These are phyloP conservation scores for Syngnathus acus DNA, from an alignment of 2,797 vertebrate species.

Conservation along the genomic window DNA sequence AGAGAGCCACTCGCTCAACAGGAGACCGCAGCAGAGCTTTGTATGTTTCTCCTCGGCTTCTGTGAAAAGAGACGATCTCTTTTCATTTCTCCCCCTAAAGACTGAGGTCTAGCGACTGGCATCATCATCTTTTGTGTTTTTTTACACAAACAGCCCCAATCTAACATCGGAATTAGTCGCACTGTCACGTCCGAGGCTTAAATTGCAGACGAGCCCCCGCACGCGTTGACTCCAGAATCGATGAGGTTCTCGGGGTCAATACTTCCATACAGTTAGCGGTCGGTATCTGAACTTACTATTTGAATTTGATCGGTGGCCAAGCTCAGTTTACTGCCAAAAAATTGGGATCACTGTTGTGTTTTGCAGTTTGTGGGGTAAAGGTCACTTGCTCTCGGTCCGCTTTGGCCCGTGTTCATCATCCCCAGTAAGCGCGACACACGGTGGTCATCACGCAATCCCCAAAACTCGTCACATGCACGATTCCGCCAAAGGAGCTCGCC, in stretches of 20 bases:
- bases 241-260: too few species aligned
- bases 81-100: not conserved
- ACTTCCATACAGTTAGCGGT: too few species aligned
- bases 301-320: too few species aligned
- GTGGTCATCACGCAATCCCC: not conserved
- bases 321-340: too few species aligned
- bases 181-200: not conserved
- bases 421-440: not conserved
- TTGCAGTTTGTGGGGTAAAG: not conserved
- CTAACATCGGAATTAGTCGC: conserved; percentile 19
- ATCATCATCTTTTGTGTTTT: conserved; percentile 21
- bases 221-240: too few species aligned
- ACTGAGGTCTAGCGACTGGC: not conserved
- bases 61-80: conserved; percentile 25
- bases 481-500: not conserved
- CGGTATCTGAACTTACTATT: too few species aligned
- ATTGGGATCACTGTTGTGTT: not conserved
- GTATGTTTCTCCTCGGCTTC: conserved; percentile 44
- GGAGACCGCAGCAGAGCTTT: conserved; percentile 42
- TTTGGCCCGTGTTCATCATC: not conserved
- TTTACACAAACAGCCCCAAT: conserved; percentile 14
- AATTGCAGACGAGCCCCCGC: not conserved
- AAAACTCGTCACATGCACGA: conserved; percentile 4
- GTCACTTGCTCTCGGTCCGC: not conserved
- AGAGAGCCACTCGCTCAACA: conserved; percentile 31